These are phyloP conservation scores for Elgaria multicarinata DNA, from an alignment of 2,113 vertebrate species.

Conservation along the genomic window DNA sequence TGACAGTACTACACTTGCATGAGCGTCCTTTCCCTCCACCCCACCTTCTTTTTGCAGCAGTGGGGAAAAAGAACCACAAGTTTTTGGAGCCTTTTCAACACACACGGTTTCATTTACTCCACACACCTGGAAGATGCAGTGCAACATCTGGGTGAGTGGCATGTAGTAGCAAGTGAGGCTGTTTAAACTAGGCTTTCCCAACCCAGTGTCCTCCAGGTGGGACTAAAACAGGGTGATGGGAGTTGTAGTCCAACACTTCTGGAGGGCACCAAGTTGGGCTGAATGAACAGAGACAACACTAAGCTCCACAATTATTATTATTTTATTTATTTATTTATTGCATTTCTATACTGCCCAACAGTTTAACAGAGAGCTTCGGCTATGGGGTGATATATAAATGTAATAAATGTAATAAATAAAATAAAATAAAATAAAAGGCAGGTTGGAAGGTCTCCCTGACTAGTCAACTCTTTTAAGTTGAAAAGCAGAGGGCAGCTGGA, in stretches of 20 bases:
- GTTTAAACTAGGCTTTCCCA: not conserved
- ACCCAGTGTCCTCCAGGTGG: no score
- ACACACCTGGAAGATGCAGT: not conserved
- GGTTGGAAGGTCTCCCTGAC: not conserved
- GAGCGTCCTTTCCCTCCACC: not conserved
- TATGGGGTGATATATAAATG: no score
- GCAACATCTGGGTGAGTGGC: not conserved
- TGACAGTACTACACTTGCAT: not conserved
- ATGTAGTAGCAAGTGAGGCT: not conserved
- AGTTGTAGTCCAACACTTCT: not conserved
- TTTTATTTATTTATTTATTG: no score
- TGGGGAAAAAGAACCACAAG: no score
- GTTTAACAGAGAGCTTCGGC: no score
- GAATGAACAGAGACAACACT: not conserved
- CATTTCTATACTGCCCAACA: no score
- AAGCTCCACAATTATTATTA: no score
- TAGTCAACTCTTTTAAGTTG: not conserved
- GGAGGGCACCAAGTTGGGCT: no score
- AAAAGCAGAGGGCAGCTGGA: not conserved
- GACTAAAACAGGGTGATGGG: not conserved
- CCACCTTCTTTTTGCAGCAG: not conserved
- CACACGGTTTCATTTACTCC: not conserved
- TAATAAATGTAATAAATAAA: no score
- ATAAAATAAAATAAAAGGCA: no score
- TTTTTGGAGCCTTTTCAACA: not conserved